Evolutionary conservation across 2,113 vertebrate species (phyloP), one percentile per base, ranked within the genome.

Genomic region (Vulpes lagopus): DNA sequence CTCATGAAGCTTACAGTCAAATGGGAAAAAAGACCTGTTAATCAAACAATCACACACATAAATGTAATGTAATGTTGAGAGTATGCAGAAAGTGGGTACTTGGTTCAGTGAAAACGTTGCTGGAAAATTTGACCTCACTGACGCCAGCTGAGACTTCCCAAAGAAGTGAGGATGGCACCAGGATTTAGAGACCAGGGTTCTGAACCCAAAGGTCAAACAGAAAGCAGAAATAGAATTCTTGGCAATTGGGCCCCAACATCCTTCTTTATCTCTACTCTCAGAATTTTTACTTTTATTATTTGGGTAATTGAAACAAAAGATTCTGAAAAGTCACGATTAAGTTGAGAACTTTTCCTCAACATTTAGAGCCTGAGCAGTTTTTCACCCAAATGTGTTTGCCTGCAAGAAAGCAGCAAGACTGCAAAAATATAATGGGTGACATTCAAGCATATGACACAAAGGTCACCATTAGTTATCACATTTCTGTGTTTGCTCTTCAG

Each of bases 201-300:
- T 0, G 22, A 69, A 20, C 22, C 71, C 8, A 27, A 64, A 69
- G 3, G 12, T 74, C 64, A 64, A 65, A 5, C 55, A 76, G 69
- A 14, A 93, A 83, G 55, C 15, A 78, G 80, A 90, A 81, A 62
- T 20, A 83, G 79, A 95, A 71, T 81, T 57, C 23, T n/a, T 86
- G 53, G 65, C 82, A n/a, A 59, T 0, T 20, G 27, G 79, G 14
- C 5, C 1, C 57, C 51, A 35, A 55, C 10, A 15, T 90, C 80
- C 59, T 32, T 79, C 22, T 51, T n/a, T 15, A 53, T 20, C 35
- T 84, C 32, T 25, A 51, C 16, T 78, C 55, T 86, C 20, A 64
- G 51, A 64, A 22, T 78, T 60, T 81, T 86, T 49, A 19, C 62
- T 96, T 71, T 16, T 38, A 59, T 55, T 32, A 23, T 22, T 59